Evolutionary conservation across 2,797 vertebrate genomes (phyloP), one percentile per base, ranked within the genome.

Genomic region (Phataginus tetradactyla): DNA sequence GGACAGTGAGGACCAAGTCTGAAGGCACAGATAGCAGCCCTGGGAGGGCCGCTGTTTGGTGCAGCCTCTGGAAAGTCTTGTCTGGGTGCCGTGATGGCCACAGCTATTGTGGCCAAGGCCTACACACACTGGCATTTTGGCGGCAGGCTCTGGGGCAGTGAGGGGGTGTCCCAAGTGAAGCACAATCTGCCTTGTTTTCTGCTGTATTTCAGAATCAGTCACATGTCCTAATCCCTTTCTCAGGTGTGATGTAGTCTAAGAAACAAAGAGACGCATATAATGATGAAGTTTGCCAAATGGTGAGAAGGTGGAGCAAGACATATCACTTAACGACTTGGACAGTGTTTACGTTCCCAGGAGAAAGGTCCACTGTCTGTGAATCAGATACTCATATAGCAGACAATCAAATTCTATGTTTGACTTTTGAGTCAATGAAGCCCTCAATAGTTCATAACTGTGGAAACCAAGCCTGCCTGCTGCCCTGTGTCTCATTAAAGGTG

Each of bases 321-420:
- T 59, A 59, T 81, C 97, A 94, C 94, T 95, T 94, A 94, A 97
- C 95, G 83, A 91, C 97, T 92, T 96, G 94, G 93, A 88, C 68
- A 27, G 49, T 97, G 93, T 98, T 98, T 97, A 96, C 90, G 93
- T 94, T 97, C 97, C 97, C 90, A 86, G 78, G 87, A 96, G 94
- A 97, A 53, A 83, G 88, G 80, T 68, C 94, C 75, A 88, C 90
- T 93, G 77, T 94, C 95, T 96, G 94, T 75, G 94, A 97, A 95
- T 97, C 84, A 94, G 90, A 89, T 90, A 93, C 55, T 95, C 94
- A 89, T 77, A 63, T 49, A 86, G 93, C 96, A 97, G 75, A 0
- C 1, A 45, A 72, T 3, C 23, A 93, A 81, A 84, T 89, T 97
- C 87, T 27, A 59, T 34, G 53, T 89, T 84, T 61, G 14, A 71